These are phyloP conservation scores for Nautilus pompilius DNA, from an alignment of 1,140 invertebrate genomes.

Conservation along the genomic window DNA sequence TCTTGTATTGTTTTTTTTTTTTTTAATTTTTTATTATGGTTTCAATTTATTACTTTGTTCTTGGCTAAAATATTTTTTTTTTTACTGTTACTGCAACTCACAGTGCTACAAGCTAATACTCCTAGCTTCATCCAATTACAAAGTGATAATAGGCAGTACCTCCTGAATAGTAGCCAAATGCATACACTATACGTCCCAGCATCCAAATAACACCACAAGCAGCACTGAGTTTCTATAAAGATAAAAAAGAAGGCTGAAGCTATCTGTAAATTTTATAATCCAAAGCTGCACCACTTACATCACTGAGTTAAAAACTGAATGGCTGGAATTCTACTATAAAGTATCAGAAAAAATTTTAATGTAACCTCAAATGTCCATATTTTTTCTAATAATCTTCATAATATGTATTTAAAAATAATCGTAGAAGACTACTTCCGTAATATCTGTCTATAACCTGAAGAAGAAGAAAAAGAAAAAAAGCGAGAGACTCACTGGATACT, in stretches of 20 bases:
- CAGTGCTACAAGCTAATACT: not conserved
- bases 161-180: constrained; percentile 60
- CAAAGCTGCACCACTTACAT: not conserved
- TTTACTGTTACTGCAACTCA: not conserved
- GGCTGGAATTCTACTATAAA: not conserved
- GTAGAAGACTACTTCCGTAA: not conserved
- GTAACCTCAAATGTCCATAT: not conserved
- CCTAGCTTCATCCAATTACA: not conserved
- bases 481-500: constrained; percentile 49
- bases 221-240: constrained; percentile 47
- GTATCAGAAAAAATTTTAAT: not conserved
- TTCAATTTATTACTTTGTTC: not conserved
- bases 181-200: constrained; percentile 55
- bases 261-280: not conserved
- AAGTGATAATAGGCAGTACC: constrained; percentile 38
- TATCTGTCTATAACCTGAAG: not conserved
- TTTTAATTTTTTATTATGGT: not conserved
- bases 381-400: not conserved
- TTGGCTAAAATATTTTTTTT: not conserved
- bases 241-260: not conserved
- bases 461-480: not conserved
- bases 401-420: not conserved
- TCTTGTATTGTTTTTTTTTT: not conserved
- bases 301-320: not conserved
- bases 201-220: constrained; percentile 54